Conservation (phyloP, 2,113 vertebrate species). For the Oryzias woworae region DNA sequence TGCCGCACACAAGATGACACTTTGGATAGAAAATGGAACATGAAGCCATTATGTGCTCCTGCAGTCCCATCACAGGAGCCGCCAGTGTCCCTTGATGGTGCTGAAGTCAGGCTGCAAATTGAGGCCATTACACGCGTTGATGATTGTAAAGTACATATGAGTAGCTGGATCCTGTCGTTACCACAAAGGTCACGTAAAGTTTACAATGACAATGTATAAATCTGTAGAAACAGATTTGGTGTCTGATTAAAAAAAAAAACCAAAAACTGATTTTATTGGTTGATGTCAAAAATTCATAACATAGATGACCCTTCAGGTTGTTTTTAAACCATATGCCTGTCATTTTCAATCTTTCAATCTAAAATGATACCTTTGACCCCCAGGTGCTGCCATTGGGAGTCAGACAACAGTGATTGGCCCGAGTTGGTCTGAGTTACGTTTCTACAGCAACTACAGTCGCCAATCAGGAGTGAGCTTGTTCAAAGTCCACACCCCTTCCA, state of each 20-base stretch:
- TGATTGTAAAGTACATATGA: slow-evolving; percentile 45
- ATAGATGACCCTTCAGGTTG: neutral
- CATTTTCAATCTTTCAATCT: slow-evolving; percentile 44
- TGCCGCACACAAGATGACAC: slow-evolving; percentile 40
- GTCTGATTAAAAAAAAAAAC: slow-evolving; percentile 18
- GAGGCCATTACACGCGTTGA: slow-evolving; percentile 36
- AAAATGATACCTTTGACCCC: too few relatives aligned
- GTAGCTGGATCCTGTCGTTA: slow-evolving; percentile 23
- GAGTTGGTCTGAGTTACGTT: too few relatives aligned
- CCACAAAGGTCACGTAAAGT: slow-evolving; percentile 38
- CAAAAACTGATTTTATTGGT: slow-evolving; percentile 14
- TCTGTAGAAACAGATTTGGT: slow-evolving; percentile 26
- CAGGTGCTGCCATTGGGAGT: too few relatives aligned
- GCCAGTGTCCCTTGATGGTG: slow-evolving; percentile 38
- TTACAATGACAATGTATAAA: slow-evolving; percentile 37
- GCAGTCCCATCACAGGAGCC: slow-evolving; percentile 45
- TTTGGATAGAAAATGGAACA: slow-evolving; percentile 57
- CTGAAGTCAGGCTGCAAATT: slow-evolving; percentile 53
- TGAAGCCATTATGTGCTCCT: slow-evolving; percentile 37
- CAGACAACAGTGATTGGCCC: too few relatives aligned
- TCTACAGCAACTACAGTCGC: too few relatives aligned
- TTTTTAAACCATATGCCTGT: slow-evolving; percentile 13
- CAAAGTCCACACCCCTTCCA: too few relatives aligned
- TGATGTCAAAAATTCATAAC: slow-evolving; percentile 7
- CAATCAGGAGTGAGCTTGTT: too few relatives aligned